Evolutionary conservation across 2,113 vertebrate genomes (phyloP).

Genomic region (Petrocephalus microphthalmus): DNA sequence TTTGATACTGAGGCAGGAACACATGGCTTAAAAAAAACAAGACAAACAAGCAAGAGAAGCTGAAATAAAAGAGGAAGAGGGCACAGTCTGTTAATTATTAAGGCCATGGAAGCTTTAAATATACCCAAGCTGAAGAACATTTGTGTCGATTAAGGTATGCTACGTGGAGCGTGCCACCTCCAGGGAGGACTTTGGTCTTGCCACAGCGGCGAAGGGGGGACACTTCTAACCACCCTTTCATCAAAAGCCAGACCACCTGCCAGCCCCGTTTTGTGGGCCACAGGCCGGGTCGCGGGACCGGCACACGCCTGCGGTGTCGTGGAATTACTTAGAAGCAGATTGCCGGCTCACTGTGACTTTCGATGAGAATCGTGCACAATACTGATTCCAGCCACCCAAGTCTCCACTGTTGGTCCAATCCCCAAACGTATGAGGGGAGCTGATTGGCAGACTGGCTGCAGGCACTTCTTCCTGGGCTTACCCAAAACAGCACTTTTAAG

Average conservation of each 20-base stretch:
- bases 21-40: constrained; percentile 25
- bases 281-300: constrained; percentile 30
- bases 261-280: constrained; percentile 20
- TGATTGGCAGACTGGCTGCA: neutral
- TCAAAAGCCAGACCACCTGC: neutral
- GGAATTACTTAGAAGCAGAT: neutral
- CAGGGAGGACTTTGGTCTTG: neutral
- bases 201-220: neutral
- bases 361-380: neutral
- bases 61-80: neutral
- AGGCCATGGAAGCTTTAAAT: constrained; percentile 49
- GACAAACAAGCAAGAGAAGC: constrained; percentile 4
- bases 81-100: constrained; percentile 58
- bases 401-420: neutral
- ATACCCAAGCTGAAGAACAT: constrained; percentile 54
- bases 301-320: neutral
- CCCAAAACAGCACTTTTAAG: neutral
- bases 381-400: neutral
- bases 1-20: constrained; percentile 44
- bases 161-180: neutral
- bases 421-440: neutral
- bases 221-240: neutral
- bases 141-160: constrained; percentile 48
- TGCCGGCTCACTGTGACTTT: too few species aligned
- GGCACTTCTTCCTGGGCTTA: neutral